phyloP scores from a whole-genome alignment of 2,797 vertebrate species.

The Lophotriccus pileatus region DNA sequence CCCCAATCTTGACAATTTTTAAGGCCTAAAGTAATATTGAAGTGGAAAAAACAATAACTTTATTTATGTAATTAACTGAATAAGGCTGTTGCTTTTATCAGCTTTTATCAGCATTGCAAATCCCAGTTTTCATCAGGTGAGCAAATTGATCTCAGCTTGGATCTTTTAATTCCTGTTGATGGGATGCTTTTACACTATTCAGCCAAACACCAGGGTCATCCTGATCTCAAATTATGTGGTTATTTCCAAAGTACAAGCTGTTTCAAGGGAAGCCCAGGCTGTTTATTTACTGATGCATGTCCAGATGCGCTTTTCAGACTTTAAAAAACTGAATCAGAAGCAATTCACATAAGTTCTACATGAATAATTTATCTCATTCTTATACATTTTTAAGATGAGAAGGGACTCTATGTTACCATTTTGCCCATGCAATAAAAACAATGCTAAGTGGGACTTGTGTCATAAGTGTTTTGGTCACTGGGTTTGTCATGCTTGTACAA shows the following conservation, averaged over 20 bases:
- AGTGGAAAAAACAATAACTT: neutral
- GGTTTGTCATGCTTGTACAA: neutral
- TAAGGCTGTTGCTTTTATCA: neutral
- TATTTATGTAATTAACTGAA: neutral
- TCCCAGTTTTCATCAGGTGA: slow-evolving; percentile 3
- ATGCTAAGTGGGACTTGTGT: slow-evolving; percentile 14
- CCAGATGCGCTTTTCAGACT: slow-evolving; percentile 33
- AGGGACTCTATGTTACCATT: neutral
- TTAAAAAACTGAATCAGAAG: slow-evolving; percentile 44
- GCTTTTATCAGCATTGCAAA: neutral
- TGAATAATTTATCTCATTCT: slow-evolving; percentile 50
- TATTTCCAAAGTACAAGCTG: slow-evolving; percentile 44
- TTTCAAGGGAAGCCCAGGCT: slow-evolving; percentile 14
- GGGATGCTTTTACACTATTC: neutral
- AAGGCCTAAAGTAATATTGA: neutral
- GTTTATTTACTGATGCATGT: slow-evolving; percentile 26
- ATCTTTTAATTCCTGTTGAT: neutral
- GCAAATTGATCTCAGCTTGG: neutral
- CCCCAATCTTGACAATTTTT: neutral
- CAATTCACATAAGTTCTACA: slow-evolving; percentile 33
- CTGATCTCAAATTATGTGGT: slow-evolving; percentile 16
- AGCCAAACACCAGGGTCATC: slow-evolving; percentile 19
- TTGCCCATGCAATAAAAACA: neutral
- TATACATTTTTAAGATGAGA: neutral
- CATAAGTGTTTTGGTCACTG: neutral